phyloP scores from a whole-genome alignment of 2,888 invertebrate species.

The Pegoplata infirma region DNA sequence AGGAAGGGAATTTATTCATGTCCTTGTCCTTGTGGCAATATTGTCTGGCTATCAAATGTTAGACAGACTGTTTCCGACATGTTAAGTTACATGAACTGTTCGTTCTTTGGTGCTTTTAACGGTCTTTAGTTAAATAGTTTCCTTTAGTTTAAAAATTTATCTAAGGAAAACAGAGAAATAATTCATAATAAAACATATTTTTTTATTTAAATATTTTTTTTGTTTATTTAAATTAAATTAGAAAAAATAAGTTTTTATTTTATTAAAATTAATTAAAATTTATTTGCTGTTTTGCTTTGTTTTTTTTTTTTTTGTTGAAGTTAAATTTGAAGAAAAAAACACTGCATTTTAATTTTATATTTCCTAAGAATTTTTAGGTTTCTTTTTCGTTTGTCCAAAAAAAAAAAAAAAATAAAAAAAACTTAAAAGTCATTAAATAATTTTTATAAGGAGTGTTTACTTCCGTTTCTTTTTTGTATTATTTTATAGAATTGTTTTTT shows the following conservation, averaged over 20 bases:
- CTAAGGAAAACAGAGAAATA: too few relatives aligned
- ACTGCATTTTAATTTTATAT: constrained; percentile 47
- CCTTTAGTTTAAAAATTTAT: not conserved
- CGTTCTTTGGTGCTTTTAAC: not conserved
- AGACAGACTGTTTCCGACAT: constrained; percentile 59
- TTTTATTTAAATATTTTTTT: constrained; percentile 26
- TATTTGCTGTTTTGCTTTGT: not conserved
- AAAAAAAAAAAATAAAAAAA: too few relatives aligned
- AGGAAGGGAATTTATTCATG: constrained; percentile 45
- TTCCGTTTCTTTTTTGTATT: constrained; percentile 52
- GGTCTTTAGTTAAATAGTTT: not conserved
- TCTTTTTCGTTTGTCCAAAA: constrained; percentile 22
- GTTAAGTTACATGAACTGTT: constrained; percentile 49
- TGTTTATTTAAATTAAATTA: constrained; percentile 27
- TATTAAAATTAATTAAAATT: constrained; percentile 47
- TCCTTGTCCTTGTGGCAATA: constrained; percentile 59
- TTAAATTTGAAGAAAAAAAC: not conserved
- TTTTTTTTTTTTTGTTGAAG: constrained; percentile 4
- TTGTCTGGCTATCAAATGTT: constrained; percentile 57
- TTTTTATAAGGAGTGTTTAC: constrained; percentile 58
- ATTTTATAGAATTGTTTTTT: constrained; percentile 33
- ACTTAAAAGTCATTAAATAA: constrained; percentile 39
- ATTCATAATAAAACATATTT: too few relatives aligned
- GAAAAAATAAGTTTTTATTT: constrained; percentile 1
- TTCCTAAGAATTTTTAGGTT: constrained; percentile 41